Evolutionary conservation across 2,888 invertebrate genomes (phyloP).

Genomic region (Troides helena): DNA sequence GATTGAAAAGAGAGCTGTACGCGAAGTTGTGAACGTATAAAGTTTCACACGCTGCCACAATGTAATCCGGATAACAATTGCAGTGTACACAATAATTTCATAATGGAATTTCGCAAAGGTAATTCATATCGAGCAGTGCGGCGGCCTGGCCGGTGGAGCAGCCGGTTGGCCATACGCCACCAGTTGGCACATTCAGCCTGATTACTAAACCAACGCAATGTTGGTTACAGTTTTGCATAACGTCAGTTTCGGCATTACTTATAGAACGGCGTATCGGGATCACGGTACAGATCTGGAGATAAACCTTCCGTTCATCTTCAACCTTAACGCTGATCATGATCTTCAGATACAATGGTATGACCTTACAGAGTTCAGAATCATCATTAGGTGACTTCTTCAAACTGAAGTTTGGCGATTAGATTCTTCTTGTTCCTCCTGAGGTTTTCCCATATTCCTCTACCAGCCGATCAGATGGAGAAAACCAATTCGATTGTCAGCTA

Average conservation of each 20-base stretch:
- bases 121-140: conserved; percentile 28
- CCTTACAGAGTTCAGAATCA: too few species aligned
- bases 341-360: too few species aligned
- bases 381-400: too few species aligned
- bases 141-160: conserved; percentile 7
- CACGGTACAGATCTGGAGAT: too few species aligned
- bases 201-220: conserved; percentile 25
- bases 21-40: conserved; percentile 6
- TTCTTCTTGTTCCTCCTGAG: too few species aligned
- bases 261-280: neutral
- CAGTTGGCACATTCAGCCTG: conserved; percentile 29
- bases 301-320: too few species aligned
- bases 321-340: too few species aligned
- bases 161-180: conserved; percentile 17
- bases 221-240: conserved; percentile 24
- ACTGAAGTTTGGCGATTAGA: too few species aligned
- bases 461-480: too few species aligned
- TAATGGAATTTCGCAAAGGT: conserved; percentile 15
- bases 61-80: conserved; percentile 21
- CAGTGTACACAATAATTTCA: conserved; percentile 25
- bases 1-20: too few species aligned
- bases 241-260: conserved; percentile 15
- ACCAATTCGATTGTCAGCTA: too few species aligned
- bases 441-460: too few species aligned
- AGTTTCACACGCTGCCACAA: neutral